phyloP scores from a whole-genome alignment of 2,888 invertebrate genomes.

The Bibio marci region DNA sequence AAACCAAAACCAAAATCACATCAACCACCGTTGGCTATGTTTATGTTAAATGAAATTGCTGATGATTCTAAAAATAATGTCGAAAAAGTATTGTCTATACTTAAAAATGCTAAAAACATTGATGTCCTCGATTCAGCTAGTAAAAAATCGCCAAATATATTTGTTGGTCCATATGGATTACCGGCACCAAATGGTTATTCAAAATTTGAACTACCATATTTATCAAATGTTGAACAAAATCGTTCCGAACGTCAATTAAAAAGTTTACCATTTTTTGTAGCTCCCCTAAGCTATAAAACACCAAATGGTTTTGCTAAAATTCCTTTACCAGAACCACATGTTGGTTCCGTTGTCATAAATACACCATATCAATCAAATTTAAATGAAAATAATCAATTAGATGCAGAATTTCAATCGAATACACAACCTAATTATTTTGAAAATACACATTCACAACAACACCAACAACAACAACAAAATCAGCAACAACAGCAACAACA shows the following conservation, averaged over 20 bases:
- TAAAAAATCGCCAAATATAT: constrained; percentile 52
- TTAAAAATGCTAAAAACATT: constrained; percentile 55
- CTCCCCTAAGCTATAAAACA: constrained; percentile 69
- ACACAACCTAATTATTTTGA: not conserved
- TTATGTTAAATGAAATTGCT: constrained; percentile 29
- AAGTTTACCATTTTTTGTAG: constrained; percentile 68
- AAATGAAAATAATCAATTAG: constrained; percentile 3
- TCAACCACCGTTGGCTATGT: constrained; percentile 71
- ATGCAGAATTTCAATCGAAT: constrained; percentile 7
- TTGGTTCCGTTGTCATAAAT: constrained; percentile 68
- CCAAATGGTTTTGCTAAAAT: constrained; percentile 73
- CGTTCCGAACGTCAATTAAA: constrained; percentile 53
- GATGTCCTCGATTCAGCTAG: constrained; percentile 60
- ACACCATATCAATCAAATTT: too few relatives aligned
- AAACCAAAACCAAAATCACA: constrained; percentile 52
- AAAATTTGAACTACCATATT: constrained; percentile 68
- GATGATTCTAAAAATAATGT: constrained; percentile 31
- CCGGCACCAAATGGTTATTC: constrained; percentile 52
- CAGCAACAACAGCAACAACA: too few relatives aligned
- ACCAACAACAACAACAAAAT: too few relatives aligned
- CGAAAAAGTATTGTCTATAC: constrained; percentile 47
- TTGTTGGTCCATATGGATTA: constrained; percentile 64
- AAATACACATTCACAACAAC: constrained; percentile 3
- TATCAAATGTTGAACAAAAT: constrained; percentile 52
- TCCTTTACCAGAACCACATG: constrained; percentile 69